Conservation (phyloP, 2,797 vertebrate species). For the Diplodus sargus region DNA sequence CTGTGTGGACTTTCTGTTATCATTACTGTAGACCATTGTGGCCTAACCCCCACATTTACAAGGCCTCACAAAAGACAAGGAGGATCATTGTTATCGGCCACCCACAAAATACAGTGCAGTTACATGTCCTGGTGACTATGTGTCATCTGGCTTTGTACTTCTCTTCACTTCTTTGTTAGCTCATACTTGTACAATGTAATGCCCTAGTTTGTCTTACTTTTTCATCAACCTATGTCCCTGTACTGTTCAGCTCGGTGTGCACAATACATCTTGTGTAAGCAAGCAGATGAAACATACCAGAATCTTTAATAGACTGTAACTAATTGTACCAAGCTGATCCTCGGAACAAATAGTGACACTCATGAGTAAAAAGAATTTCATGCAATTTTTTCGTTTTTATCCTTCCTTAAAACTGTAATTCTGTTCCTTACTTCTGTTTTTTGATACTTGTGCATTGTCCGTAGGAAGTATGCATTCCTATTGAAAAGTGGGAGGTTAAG, state of each 20-base stretch:
- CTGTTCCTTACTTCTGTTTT: no score
- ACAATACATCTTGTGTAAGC: background rate
- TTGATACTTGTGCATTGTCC: no score
- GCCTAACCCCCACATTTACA: slow-evolving; percentile 62
- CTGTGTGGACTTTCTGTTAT: slow-evolving; percentile 72
- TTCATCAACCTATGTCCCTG: slow-evolving; percentile 8
- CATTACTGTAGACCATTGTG: slow-evolving; percentile 65
- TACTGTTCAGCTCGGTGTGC: background rate
- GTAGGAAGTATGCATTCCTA: no score
- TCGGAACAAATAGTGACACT: background rate
- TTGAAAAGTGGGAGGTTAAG: no score
- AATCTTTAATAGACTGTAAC: background rate
- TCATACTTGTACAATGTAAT: slow-evolving; percentile 12
- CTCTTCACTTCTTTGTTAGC: slow-evolving; percentile 30
- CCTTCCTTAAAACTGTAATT: no score
- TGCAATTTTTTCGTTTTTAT: no score
- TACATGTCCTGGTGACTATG: slow-evolving; percentile 31
- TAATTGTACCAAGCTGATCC: background rate
- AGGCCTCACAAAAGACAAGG: slow-evolving; percentile 71
- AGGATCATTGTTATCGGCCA: slow-evolving; percentile 66
- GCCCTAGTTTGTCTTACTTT: background rate
- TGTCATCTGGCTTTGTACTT: slow-evolving; percentile 39
- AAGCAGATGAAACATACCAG: background rate
- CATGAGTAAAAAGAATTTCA: no score
- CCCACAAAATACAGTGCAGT: slow-evolving; percentile 62